Evolutionary conservation across 2,888 invertebrate species (phyloP).

Genomic region (Anagyrus pseudococci): DNA sequence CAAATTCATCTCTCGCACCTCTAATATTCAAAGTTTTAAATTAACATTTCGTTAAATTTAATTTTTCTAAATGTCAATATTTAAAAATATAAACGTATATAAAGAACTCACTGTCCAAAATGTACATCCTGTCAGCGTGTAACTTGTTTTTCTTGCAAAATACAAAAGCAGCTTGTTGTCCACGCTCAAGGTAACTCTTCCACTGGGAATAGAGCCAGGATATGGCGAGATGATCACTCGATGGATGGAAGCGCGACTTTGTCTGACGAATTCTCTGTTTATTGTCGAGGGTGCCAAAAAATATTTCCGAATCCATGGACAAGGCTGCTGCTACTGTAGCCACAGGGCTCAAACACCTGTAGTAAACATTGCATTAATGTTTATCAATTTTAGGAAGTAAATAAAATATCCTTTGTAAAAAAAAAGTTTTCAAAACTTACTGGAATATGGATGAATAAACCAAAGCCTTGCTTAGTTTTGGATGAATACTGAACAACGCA

Average conservation of each 20-base stretch:
- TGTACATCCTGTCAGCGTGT: conserved; percentile 64
- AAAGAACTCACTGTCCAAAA: conserved; percentile 62
- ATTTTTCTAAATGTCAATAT: no score
- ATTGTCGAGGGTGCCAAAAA: conserved; percentile 63
- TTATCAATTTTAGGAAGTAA: background rate
- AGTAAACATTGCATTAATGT: conserved; percentile 19
- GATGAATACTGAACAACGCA: conserved; percentile 66
- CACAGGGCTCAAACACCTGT: conserved; percentile 65
- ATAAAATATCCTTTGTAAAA: no score
- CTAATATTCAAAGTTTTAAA: conserved; percentile 55
- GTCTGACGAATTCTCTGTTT: conserved; percentile 64
- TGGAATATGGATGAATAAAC: conserved; percentile 67
- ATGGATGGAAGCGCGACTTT: conserved; percentile 64
- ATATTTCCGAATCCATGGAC: conserved; percentile 65
- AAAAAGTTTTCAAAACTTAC: conserved; percentile 46
- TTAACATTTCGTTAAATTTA: background rate
- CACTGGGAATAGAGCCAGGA: conserved; percentile 67
- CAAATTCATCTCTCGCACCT: conserved; percentile 65
- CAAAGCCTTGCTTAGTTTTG: conserved; percentile 68
- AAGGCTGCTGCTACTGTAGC: conserved; percentile 63
- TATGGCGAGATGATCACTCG: conserved; percentile 71
- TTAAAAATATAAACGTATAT: no score
- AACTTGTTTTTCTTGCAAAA: conserved; percentile 64
- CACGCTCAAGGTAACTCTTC: conserved; percentile 55
- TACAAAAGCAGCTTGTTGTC: conserved; percentile 48